phyloP scores from a whole-genome alignment of 64 coral and sea anemone genomes.

The Stichodactyla mertensii region DNA sequence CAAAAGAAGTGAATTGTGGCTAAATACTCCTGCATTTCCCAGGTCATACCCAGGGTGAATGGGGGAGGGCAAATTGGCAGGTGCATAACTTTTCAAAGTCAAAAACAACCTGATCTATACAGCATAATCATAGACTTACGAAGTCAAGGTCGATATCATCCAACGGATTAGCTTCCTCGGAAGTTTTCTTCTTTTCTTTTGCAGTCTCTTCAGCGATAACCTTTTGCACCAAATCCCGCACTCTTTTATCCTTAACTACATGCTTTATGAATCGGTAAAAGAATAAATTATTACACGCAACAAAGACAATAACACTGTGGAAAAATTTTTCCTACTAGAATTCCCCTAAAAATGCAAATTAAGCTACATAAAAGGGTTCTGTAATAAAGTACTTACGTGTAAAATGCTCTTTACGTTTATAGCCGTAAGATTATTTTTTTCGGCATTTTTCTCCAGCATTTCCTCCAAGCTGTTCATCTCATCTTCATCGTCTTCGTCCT shows the following conservation, averaged over 20 bases:
- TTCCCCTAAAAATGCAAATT: neutral
- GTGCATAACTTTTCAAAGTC: no score
- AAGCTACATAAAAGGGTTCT: no score
- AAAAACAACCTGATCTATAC: neutral
- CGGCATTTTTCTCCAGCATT: conserved; percentile 46
- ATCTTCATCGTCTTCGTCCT: neutral
- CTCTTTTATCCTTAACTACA: conserved; percentile 80
- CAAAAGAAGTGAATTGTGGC: no score
- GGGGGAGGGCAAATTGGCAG: no score
- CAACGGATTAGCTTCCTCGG: neutral
- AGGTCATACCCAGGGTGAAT: no score
- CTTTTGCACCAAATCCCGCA: conserved; percentile 68
- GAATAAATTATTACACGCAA: neutral
- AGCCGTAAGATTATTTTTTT: conserved; percentile 49
- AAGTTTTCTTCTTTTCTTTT: neutral
- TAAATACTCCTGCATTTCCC: no score
- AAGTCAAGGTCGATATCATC: conserved; percentile 28
- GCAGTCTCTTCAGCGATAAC: conserved; percentile 54
- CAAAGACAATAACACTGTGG: neutral
- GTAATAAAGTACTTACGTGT: conserved; percentile 33
- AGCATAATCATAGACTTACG: conserved; percentile 39
- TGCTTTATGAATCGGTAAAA: conserved; percentile 23
- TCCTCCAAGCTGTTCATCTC: conserved; percentile 29
- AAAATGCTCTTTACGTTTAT: conserved; percentile 60
- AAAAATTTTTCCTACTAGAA: neutral